These are phyloP conservation scores for Stenotaenia linearis DNA, from an alignment of 2,888 invertebrate species.

Conservation along the genomic window DNA sequence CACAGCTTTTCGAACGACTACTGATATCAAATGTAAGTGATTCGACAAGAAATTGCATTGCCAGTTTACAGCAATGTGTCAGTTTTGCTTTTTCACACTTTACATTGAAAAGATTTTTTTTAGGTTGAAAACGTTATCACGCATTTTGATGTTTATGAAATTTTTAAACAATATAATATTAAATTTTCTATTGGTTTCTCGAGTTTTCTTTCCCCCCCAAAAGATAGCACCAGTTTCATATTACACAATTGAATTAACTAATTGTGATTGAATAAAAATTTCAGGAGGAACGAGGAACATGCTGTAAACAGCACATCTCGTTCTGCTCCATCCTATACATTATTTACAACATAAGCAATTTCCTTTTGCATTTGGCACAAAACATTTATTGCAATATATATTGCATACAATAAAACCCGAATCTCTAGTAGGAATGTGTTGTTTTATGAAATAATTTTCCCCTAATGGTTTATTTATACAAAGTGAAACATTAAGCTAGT, in stretches of 20 bases:
- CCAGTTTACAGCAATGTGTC: neutral
- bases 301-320: neutral
- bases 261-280: no score
- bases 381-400: neutral
- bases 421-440: neutral
- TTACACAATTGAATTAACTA: no score
- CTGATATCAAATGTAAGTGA: neutral
- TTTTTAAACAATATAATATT: no score
- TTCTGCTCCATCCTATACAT: no score
- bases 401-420: neutral
- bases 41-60: neutral
- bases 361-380: neutral
- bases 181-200: no score
- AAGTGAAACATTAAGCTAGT: neutral
- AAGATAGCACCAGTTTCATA: no score
- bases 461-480: neutral
- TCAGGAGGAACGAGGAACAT: neutral
- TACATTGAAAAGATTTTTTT: no score
- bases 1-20: neutral
- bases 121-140: no score
- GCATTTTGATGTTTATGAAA: no score
- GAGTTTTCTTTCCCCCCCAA: no score
- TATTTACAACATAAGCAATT: neutral
- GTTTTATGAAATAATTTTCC: neutral
- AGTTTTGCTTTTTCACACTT: neutral